Percentiles rank a stretch among this genome's conserved stretches.
phyloP scores from a whole-genome alignment of 2,797 vertebrate genomes.

The Liasis olivaceus region DNA sequence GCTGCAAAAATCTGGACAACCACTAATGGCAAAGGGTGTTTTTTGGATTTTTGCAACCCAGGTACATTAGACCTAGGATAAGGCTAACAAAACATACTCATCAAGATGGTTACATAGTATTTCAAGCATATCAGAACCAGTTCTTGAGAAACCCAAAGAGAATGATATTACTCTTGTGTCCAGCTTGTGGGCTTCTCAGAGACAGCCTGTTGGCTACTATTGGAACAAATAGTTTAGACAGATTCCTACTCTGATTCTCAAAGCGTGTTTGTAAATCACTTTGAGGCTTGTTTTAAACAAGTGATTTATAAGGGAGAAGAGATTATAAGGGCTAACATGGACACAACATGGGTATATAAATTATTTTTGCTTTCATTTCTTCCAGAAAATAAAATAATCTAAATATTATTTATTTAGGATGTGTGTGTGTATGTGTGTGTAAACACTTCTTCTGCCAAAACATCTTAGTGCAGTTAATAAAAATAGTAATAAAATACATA shows the following conservation, averaged over 20 bases:
- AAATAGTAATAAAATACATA: no score
- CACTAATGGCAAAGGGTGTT: not conserved
- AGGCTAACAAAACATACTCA: not conserved
- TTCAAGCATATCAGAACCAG: not conserved
- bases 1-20: not conserved
- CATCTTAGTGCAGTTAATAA: no score
- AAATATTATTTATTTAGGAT: not conserved
- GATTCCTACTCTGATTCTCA: not conserved
- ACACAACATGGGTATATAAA: not conserved
- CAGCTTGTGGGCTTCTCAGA: not conserved
- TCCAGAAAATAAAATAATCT: not conserved
- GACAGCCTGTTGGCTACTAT: not conserved
- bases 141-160: not conserved
- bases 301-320: not conserved
- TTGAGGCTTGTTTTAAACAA: not conserved
- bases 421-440: no score
- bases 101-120: not conserved
- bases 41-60: not conserved
- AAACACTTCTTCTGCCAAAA: no score
- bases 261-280: not conserved
- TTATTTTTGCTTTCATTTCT: not conserved
- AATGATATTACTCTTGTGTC: not conserved
- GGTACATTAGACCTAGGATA: not conserved
- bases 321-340: not conserved
- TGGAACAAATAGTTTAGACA: not conserved